Base-by-base conservation (phyloP, 2,888 invertebrate genomes). In the Papilio protenor region DNA sequence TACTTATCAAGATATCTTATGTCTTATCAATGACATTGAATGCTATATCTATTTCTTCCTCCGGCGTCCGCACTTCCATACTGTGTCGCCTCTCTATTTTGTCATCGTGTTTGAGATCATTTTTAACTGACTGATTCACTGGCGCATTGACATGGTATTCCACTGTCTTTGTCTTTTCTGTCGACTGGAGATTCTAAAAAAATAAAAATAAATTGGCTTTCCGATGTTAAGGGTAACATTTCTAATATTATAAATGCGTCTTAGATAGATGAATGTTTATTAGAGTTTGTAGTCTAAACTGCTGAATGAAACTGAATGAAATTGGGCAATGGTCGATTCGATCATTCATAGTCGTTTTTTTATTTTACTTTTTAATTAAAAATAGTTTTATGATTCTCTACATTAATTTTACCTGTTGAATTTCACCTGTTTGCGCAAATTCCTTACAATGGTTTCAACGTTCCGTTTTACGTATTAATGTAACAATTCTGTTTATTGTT, bases 41-140 rank as follows among this genome's bases (percentile, higher is more conserved):
- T 0, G 94, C 94, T 18, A 81, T 89, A 78, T 95, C 95, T 73
- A 95, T 95, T 83, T 95, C 94, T 81, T 93, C 91, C 21, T 94
- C 94, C 0, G 94, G 91, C 0, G 90, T 88, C 70, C 85, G 88
- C n/a, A 80, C 71, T 3, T 85, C 85, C 0, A 80, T 78, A 49
- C 84, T 85, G 18, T 82, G 83, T 75, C 81, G 80, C 2, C 81
- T 81, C 45, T 81, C 82, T 33, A 55, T 75, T 10, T 78, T 80
- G 71, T 80, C 73, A 0, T 72, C 45, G 11, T 78, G 76, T 23
- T 84, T 23, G 18, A 78, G 21, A 81, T 79, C n/a, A 84, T 77
- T 2, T 82, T 85, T 8, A 78, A 64, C 14, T 85, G 83, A 14
- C n/a, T 78, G 72, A 1, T 66, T 78, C 10, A n/a, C 72, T 33